Evolutionary conservation across 53 echinoderm and acorn worm genomes (phyloP).

Genomic region (Stichopus horrens): DNA sequence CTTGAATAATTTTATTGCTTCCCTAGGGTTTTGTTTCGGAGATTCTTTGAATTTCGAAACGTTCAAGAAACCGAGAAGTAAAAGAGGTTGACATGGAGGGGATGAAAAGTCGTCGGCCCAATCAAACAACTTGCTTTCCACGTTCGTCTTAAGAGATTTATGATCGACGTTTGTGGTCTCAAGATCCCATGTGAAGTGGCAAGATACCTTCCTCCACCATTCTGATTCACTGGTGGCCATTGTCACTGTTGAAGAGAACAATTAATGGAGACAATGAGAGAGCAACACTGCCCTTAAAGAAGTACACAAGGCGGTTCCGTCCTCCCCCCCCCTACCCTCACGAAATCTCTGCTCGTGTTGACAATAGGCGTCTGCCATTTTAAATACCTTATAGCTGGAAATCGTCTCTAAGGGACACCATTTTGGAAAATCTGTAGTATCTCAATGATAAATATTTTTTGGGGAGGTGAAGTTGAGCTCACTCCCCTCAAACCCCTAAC

Average conservation of each 20-base stretch:
- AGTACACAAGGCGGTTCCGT: neutral
- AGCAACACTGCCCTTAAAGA: neutral
- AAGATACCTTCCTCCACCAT: conserved; percentile 15
- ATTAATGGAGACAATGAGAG: neutral
- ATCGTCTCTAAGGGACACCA: too few relatives aligned
- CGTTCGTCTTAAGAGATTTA: neutral
- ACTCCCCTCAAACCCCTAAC: too few relatives aligned
- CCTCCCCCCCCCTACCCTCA: neutral
- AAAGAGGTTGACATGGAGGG: neutral
- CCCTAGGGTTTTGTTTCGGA: neutral
- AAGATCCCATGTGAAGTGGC: conserved; percentile 21
- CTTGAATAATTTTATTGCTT: neutral
- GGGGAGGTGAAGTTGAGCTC: too few relatives aligned
- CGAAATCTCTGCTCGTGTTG: too few relatives aligned
- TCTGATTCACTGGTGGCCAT: neutral
- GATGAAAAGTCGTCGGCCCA: neutral
- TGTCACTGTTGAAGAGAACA: neutral
- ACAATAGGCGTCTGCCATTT: too few relatives aligned
- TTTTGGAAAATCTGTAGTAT: too few relatives aligned
- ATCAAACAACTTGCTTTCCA: neutral
- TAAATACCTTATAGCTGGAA: too few relatives aligned
- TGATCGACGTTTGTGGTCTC: neutral
- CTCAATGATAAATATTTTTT: too few relatives aligned
- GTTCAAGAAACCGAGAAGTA: conserved; percentile 16
- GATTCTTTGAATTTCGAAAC: conserved; percentile 8